phyloP scores from a whole-genome alignment of 2,888 invertebrate species.

The Frankliniella fusca region DNA sequence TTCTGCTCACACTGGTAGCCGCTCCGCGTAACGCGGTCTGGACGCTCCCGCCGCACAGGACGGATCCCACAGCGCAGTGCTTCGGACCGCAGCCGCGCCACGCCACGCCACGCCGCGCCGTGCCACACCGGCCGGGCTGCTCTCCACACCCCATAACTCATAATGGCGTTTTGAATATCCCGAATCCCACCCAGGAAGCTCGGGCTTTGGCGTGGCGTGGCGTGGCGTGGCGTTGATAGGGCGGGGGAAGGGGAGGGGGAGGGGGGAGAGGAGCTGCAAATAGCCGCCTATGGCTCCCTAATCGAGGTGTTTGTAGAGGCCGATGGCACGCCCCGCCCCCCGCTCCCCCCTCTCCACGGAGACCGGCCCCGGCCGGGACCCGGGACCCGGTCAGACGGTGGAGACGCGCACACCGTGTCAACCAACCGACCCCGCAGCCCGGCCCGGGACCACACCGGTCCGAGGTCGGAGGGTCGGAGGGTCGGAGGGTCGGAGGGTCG shows the following conservation, averaged over 20 bases:
- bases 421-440: too few relatives aligned
- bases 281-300: neutral
- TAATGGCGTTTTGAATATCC: constrained; percentile 25
- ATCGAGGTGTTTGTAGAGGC: neutral
- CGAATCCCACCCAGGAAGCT: constrained; percentile 18
- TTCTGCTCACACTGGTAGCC: too few relatives aligned
- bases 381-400: too few relatives aligned
- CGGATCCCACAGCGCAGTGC: too few relatives aligned
- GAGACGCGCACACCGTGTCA: neutral
- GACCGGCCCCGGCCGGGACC: neutral
- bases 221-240: neutral
- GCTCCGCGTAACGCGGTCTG: too few relatives aligned
- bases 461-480: too few relatives aligned
- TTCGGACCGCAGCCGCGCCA: neutral
- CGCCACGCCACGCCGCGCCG: neutral
- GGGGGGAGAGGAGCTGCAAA: neutral
- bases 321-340: too few relatives aligned
- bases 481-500: too few relatives aligned
- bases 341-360: too few relatives aligned
- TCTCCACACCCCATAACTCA: constrained; percentile 24
- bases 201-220: neutral
- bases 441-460: too few relatives aligned
- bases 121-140: neutral
- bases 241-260: neutral
- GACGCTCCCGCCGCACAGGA: too few relatives aligned